Percentiles rank a stretch among this genome's conserved stretches.
These are phyloP conservation scores for Diadumene lineata DNA, from an alignment of 92 coral and sea anemone species.

Conservation along the genomic window DNA sequence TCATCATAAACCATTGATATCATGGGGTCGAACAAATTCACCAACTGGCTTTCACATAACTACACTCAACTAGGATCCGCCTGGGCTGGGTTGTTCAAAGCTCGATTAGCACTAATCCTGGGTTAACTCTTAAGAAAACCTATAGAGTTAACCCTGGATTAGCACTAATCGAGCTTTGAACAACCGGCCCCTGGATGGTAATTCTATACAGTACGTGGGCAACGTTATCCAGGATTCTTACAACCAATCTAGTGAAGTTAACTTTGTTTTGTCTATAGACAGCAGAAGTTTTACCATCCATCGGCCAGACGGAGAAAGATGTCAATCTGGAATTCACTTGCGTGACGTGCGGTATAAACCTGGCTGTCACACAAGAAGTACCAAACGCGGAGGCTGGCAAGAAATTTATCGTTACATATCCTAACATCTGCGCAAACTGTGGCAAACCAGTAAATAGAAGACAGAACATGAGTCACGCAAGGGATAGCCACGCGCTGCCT, in stretches of 20 bases:
- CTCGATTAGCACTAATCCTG: not conserved
- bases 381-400: slow-evolving; percentile 16
- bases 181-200: too few relatives aligned
- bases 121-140: not conserved
- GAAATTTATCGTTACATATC: slow-evolving; percentile 30
- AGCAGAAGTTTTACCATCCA: slow-evolving; percentile 65
- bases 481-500: slow-evolving; percentile 37
- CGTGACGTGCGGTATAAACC: slow-evolving; percentile 47
- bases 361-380: slow-evolving; percentile 61
- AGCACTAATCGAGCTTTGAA: too few relatives aligned
- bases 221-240: too few relatives aligned
- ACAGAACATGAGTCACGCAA: slow-evolving; percentile 1
- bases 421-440: slow-evolving; percentile 45
- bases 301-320: slow-evolving; percentile 49
- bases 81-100: too few relatives aligned
- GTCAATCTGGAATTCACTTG: slow-evolving; percentile 54
- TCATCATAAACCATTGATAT: too few relatives aligned
- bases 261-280: slow-evolving; percentile 33
- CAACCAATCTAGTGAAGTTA: too few relatives aligned
- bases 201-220: too few relatives aligned
- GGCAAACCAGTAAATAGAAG: slow-evolving; percentile 28
- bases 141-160: too few relatives aligned
- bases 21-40: too few relatives aligned
- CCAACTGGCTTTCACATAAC: too few relatives aligned
- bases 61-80: not conserved